phyloP scores from a whole-genome alignment of 2,888 invertebrate species.

The Melinopterus prodromus region DNA sequence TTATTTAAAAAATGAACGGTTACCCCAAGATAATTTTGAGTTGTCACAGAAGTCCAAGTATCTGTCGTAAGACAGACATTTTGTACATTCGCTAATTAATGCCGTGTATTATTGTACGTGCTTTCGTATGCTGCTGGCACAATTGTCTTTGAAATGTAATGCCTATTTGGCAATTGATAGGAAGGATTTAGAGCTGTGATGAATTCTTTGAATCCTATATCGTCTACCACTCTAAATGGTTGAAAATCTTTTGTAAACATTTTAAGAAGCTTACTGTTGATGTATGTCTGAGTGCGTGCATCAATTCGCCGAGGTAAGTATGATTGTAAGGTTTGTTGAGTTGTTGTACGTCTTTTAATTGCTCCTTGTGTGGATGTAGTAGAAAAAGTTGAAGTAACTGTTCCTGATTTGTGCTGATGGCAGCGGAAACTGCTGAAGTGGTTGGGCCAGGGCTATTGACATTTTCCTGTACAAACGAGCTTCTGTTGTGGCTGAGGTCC shows the following conservation, averaged over 20 bases:
- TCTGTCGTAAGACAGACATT: slow-evolving; percentile 45
- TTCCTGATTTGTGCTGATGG: too few species aligned
- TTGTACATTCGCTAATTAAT: background rate
- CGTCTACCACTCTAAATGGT: background rate
- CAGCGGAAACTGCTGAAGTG: too few species aligned
- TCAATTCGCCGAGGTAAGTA: background rate
- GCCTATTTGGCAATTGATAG: background rate
- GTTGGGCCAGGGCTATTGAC: too few species aligned
- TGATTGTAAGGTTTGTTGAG: background rate
- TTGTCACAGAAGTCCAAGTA: slow-evolving; percentile 49
- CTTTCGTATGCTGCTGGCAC: background rate
- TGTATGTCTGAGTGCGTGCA: slow-evolving; percentile 4
- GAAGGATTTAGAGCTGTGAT: background rate
- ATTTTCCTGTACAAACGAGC: too few species aligned
- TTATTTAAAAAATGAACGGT: slow-evolving; percentile 46
- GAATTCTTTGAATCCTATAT: background rate
- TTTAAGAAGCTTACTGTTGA: background rate
- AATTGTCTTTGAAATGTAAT: background rate
- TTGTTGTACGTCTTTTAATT: too few species aligned
- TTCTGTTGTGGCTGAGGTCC: too few species aligned
- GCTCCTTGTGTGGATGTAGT: too few species aligned
- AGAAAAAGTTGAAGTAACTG: too few species aligned
- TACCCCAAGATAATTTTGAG: slow-evolving; percentile 47
- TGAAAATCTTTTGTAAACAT: background rate
- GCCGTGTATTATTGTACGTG: background rate